Base-by-base conservation (phyloP, 2,888 invertebrate genomes). In the Eupsilia transversa region DNA sequence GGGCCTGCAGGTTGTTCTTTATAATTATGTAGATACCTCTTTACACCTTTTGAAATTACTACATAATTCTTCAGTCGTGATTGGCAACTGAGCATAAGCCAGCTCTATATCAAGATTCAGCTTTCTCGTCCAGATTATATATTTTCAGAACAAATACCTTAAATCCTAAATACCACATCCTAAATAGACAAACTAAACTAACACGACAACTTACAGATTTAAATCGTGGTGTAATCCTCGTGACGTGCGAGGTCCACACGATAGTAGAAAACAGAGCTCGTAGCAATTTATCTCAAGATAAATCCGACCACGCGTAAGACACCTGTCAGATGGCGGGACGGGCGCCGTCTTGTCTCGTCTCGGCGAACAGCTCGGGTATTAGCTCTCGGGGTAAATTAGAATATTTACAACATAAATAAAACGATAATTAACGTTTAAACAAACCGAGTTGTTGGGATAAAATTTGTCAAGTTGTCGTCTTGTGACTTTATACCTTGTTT, bases 361-460 rank as follows among this genome's bases (percentile, higher is more conserved):
- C 86, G 86, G 81, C 87, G 89, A 91, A 88, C 88, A 87, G 86
- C 90, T 85, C 86, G 88, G 92, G 92, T 92, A 93, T 93, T 93
- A 93, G 91, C 93, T 91, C 85, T 85, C 74, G 72, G 90, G 90
- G 91, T 92, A 92, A 94, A 94, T 94, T 94, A 93, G 92, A 94
- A 94, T 94, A 94, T 94, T 93, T 91, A 90, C 87, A 93, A 93
- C 93, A 92, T 94, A 94, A 94, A 94, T 94, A 93, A 92, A 94
- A 91, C 92, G 90, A 92, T 93, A 94, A 94, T 94, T 94, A 94
- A 93, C 93, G 92, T 91, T 93, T 90, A 93, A 92, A 94, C 93
- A 93, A 93, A 92, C 92, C 91, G 89, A 91, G 92, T 88, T 91
- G 89, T 91, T 92, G 91, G 91, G 91, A 91, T 93, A 89, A 90